A percentile compares a stretch with the other conserved stretches of the same genome.
Evolutionary conservation across 2,797 vertebrate genomes (phyloP).

Genomic region (Otus scops): DNA sequence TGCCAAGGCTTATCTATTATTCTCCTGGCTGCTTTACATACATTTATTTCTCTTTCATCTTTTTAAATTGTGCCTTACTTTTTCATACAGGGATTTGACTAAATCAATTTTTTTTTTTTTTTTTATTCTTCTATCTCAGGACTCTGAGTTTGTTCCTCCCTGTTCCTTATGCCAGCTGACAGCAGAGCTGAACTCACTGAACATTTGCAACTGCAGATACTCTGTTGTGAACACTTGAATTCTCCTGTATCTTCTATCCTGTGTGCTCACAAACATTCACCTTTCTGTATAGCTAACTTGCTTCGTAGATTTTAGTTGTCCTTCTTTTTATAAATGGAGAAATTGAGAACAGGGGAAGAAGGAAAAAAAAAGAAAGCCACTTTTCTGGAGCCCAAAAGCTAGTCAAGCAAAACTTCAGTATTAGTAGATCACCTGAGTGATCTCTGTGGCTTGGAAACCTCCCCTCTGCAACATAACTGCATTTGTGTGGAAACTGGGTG

Average conservation of each 20-base stretch:
- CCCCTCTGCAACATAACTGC: neutral
- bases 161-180: neutral
- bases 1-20: conserved; percentile 34
- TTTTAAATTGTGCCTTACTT: conserved; percentile 10
- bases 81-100: neutral
- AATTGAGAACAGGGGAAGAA: neutral
- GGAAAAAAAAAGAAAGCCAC: accelerated
- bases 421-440: neutral
- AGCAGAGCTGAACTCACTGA: neutral
- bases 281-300: neutral
- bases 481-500: neutral
- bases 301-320: neutral
- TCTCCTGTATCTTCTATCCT: neutral
- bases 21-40: conserved; percentile 51
- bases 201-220: neutral
- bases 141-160: neutral
- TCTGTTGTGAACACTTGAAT: neutral
- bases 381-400: neutral
- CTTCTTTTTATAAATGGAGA: neutral
- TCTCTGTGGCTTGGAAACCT: neutral
- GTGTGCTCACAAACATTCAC: neutral
- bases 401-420: neutral
- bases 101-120: neutral
- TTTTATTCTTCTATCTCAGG: neutral
- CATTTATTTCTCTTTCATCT: conserved; percentile 59